Percentiles rank a stretch among this genome's conserved stretches.
Evolutionary conservation across 2,113 vertebrate species (phyloP).

Genomic region (Capricornis sumatraensis): DNA sequence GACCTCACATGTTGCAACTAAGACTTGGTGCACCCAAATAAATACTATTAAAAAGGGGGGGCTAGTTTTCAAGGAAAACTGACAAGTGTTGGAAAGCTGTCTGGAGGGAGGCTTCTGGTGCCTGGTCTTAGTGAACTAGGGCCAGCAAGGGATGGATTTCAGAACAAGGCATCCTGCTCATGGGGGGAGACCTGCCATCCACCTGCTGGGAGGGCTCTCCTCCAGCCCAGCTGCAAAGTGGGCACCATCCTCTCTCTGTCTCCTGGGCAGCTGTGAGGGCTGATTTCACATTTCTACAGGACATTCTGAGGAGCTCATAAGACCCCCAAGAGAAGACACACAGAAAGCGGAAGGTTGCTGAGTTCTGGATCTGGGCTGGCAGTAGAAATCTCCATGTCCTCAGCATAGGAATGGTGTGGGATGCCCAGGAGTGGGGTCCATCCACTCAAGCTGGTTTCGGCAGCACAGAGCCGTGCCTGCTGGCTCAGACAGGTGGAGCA

Average conservation of each 20-base stretch:
- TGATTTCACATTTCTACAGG: neutral
- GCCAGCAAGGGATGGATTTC: neutral
- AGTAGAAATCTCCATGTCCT: accelerated
- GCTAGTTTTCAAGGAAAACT: neutral
- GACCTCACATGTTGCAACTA: neutral
- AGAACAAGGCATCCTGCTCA: neutral
- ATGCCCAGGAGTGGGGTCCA: neutral
- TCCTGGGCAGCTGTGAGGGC: neutral
- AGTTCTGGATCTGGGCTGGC: neutral
- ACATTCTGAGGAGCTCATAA: neutral
- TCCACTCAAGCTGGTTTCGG: neutral
- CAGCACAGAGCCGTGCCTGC: neutral
- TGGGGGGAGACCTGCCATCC: accelerated
- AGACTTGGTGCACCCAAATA: neutral
- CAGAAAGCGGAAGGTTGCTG: accelerated
- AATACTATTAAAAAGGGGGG: neutral
- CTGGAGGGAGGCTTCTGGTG: neutral
- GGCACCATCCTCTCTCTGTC: accelerated
- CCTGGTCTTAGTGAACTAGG: neutral
- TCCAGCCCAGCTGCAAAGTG: neutral
- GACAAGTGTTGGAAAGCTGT: too few species aligned
- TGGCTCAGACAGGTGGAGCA: neutral
- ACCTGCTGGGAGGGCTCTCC: neutral
- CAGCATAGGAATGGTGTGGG: accelerated
- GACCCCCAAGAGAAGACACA: neutral